These are phyloP conservation scores for Piaya cayana DNA, from an alignment of 2,113 vertebrate species.

Conservation along the genomic window DNA sequence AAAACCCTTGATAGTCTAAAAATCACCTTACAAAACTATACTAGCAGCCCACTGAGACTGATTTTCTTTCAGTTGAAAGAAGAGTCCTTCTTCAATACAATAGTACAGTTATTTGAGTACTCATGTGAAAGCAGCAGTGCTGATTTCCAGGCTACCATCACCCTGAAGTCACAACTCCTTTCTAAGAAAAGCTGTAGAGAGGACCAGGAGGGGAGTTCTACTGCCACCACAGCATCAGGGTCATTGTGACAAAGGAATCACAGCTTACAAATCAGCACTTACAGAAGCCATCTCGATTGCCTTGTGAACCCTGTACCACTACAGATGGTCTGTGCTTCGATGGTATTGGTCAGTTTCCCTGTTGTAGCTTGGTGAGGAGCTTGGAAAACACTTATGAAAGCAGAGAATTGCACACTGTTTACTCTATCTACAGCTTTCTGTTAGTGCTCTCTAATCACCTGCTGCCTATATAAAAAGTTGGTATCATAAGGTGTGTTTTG, in stretches of 20 bases:
- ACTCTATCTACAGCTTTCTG: neutral
- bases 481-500: neutral
- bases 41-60: neutral
- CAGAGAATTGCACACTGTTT: neutral
- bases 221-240: neutral
- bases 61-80: neutral
- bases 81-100: neutral
- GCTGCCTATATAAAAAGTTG: neutral
- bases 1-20: neutral
- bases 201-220: neutral
- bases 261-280: neutral
- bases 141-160: neutral
- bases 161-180: neutral
- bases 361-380: neutral
- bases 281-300: accelerated
- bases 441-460: neutral
- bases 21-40: neutral
- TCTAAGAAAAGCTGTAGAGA: neutral
- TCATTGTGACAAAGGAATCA: neutral
- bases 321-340: neutral
- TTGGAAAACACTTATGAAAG: neutral
- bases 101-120: neutral
- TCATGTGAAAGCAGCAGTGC: neutral
- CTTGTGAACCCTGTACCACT: neutral
- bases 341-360: neutral